A percentile compares a stretch with the other conserved stretches of the same genome.
Conservation (phyloP, 2,888 invertebrate genomes). For the Pycnomerus fuliginosus region DNA sequence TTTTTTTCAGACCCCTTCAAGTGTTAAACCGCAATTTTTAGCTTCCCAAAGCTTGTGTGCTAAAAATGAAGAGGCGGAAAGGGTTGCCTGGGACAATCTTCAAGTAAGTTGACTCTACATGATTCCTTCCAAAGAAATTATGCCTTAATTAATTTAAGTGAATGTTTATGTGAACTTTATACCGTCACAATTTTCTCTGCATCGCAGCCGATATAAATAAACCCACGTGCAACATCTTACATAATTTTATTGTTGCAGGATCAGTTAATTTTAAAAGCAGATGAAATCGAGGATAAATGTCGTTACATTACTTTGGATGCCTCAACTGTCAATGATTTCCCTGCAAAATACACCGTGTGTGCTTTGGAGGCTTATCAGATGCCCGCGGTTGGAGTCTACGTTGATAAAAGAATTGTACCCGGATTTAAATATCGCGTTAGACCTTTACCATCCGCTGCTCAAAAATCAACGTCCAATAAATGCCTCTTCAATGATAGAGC, state of each 20-base stretch:
- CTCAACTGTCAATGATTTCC: constrained; percentile 63
- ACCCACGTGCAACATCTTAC: background rate
- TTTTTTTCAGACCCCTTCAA: no score
- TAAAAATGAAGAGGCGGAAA: background rate
- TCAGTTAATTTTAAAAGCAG: background rate
- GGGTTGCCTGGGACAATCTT: background rate
- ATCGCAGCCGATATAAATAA: background rate
- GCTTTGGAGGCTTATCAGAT: constrained; percentile 63
- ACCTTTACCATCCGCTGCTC: constrained; percentile 58
- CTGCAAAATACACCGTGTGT: constrained; percentile 64
- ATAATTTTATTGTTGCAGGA: constrained; percentile 5
- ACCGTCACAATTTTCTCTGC: background rate
- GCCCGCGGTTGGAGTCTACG: constrained; percentile 70
- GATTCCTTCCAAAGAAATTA: background rate
- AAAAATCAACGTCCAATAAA: constrained; percentile 40
- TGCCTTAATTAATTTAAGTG: background rate
- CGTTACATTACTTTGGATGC: constrained; percentile 55
- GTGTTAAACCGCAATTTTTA: background rate
- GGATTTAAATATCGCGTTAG: constrained; percentile 75
- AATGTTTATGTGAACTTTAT: background rate
- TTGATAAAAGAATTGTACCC: constrained; percentile 69
- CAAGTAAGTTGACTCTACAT: constrained; percentile 2
- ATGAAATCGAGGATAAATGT: constrained; percentile 10
- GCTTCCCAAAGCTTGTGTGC: background rate
- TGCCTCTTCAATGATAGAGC: constrained; percentile 68